Evolutionary conservation across 1,140 invertebrate genomes (phyloP).

Genomic region (Drosophila saltans): DNA sequence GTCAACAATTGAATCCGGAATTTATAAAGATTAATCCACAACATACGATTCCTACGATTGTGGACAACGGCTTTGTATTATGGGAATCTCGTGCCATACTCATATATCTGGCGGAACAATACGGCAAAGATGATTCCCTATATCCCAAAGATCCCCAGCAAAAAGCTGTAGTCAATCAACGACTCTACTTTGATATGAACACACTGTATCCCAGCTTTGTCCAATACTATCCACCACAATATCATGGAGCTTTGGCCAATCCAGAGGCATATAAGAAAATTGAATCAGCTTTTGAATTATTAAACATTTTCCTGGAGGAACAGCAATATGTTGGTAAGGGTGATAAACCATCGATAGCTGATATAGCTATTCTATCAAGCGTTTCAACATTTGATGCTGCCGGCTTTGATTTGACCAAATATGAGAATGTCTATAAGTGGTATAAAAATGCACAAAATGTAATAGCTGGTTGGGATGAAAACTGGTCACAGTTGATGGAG

Average conservation of each 20-base stretch:
- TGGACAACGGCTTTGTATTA: conserved; percentile 58
- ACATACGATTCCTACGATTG: conserved; percentile 70
- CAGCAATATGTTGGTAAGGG: conserved; percentile 86
- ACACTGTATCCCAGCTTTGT: conserved; percentile 86
- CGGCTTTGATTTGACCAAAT: conserved; percentile 87
- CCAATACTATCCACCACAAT: conserved; percentile 87
- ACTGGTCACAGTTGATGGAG: conserved; percentile 12
- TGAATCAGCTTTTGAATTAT: conserved; percentile 85
- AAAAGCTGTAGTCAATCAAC: conserved; percentile 88
- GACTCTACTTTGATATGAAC: conserved; percentile 89
- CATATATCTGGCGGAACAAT: conserved; percentile 66
- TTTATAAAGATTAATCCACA: conserved; percentile 83
- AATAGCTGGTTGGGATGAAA: conserved; percentile 85
- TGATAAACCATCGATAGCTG: conserved; percentile 88
- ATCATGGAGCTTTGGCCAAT: conserved; percentile 86
- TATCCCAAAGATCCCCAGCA: conserved; percentile 85
- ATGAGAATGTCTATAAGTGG: conserved; percentile 88
- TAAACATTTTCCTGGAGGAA: conserved; percentile 88
- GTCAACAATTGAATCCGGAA: conserved; percentile 88
- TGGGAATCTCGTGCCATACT: conserved; percentile 77
- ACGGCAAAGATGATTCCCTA: conserved; percentile 83
- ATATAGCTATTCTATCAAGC: conserved; percentile 86
- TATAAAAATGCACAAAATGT: conserved; percentile 86
- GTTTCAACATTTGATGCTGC: conserved; percentile 87
- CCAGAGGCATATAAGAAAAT: conserved; percentile 87